Conservation (phyloP, 2,113 vertebrate species). For the Acrocephalus arundinaceus region DNA sequence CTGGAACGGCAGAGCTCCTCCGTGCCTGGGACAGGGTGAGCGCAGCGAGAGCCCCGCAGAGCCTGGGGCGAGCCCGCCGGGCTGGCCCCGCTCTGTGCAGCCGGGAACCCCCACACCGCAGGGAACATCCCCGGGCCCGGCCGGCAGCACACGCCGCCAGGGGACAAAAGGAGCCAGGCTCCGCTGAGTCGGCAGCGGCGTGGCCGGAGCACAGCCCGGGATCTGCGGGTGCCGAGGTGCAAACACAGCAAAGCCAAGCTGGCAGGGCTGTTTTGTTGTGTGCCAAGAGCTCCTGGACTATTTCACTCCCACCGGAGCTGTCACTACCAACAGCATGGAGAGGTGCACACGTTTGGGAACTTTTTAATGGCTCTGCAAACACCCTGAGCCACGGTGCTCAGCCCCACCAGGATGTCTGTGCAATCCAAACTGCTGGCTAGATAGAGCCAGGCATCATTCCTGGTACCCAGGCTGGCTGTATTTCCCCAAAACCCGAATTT, state of each 20-base stretch:
- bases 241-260: neutral
- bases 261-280: accelerated
- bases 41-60: accelerated
- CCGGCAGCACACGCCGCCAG: neutral
- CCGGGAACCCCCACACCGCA: neutral
- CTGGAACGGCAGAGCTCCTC: neutral
- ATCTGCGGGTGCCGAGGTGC: neutral
- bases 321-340: accelerated
- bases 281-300: neutral
- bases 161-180: neutral
- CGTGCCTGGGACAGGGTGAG: neutral
- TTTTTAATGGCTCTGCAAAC: constrained; percentile 10
- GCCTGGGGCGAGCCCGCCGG: accelerated
- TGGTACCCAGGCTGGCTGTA: neutral
- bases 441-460: neutral
- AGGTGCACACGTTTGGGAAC: neutral
- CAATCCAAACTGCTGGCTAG: neutral
- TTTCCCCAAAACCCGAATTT: constrained; percentile 25
- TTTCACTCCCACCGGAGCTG: neutral
- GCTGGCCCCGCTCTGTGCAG: neutral
- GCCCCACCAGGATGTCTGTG: accelerated
- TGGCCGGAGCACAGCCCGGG: accelerated
- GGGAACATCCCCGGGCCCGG: neutral
- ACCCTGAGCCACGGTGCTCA: neutral
- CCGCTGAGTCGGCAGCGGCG: accelerated